Evolutionary conservation across 2,797 vertebrate species (phyloP).

Genomic region (Sarcoramphus papa): DNA sequence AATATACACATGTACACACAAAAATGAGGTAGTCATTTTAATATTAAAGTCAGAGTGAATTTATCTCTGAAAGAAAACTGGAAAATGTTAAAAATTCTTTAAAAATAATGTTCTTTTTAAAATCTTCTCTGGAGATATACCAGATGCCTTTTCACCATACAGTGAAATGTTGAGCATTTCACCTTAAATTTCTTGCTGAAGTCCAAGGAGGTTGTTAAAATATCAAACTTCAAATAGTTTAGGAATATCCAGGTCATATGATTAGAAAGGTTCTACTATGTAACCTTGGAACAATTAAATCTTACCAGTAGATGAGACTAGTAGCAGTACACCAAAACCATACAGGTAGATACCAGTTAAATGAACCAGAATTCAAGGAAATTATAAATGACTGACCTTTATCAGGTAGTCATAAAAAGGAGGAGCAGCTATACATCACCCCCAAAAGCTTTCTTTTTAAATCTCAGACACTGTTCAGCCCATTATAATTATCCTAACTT

Average conservation of each 20-base stretch:
- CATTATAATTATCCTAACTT: neutral
- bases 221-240: neutral
- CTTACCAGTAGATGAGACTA: neutral
- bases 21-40: neutral
- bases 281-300: neutral
- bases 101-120: neutral
- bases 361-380: neutral
- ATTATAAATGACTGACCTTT: neutral
- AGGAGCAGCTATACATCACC: neutral
- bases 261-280: neutral
- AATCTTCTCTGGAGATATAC: neutral
- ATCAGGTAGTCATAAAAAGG: neutral
- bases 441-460: neutral
- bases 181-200: neutral
- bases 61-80: neutral
- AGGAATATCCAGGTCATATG: neutral
- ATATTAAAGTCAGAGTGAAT: neutral
- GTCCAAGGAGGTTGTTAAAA: neutral
- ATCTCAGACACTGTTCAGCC: neutral
- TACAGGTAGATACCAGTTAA: neutral
- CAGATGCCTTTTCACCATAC: neutral
- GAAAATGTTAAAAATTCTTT: neutral
- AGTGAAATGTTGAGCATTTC: neutral
- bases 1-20: neutral
- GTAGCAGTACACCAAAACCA: neutral